phyloP scores from a whole-genome alignment of 2,888 invertebrate genomes.

The Diplazon laetatorius region DNA sequence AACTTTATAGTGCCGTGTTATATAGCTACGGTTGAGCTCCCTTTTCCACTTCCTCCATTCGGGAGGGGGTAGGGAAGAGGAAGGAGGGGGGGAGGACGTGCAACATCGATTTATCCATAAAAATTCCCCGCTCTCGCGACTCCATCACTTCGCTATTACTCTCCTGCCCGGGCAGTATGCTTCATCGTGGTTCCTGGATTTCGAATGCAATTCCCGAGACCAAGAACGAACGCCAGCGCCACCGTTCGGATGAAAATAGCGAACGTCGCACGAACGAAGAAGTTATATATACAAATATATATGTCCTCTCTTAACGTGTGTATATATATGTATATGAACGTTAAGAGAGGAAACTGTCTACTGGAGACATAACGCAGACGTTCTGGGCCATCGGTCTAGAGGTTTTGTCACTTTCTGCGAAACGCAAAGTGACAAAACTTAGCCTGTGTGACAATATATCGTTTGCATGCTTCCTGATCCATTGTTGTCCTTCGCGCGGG shows the following conservation, averaged over 20 bases:
- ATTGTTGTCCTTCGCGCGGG: not conserved
- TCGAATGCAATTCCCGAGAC: conserved; percentile 65
- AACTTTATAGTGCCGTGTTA: conserved; percentile 25
- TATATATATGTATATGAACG: no score
- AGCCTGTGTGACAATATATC: not conserved
- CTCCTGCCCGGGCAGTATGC: conserved; percentile 75
- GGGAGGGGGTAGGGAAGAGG: no score
- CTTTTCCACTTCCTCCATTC: conserved; percentile 50
- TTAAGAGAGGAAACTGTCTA: conserved; percentile 21
- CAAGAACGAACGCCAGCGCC: conserved; percentile 35
- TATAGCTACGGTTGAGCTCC: conserved; percentile 49
- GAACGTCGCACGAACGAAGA: conserved; percentile 8
- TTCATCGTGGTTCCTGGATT: conserved; percentile 71
- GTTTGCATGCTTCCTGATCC: conserved; percentile 16
- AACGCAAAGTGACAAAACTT: not conserved
- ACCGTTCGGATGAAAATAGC: conserved; percentile 31
- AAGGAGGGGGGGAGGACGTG: no score
- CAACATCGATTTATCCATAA: conserved; percentile 81
- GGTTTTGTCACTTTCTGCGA: conserved; percentile 6
- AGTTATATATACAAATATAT: no score
- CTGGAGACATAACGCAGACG: conserved; percentile 29
- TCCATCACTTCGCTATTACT: conserved; percentile 80
- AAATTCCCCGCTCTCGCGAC: conserved; percentile 78
- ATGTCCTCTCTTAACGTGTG: no score
- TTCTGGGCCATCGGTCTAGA: conserved; percentile 22